These are phyloP conservation scores for Tanypteryx hageni DNA, from an alignment of 2,888 invertebrate genomes.

Conservation along the genomic window DNA sequence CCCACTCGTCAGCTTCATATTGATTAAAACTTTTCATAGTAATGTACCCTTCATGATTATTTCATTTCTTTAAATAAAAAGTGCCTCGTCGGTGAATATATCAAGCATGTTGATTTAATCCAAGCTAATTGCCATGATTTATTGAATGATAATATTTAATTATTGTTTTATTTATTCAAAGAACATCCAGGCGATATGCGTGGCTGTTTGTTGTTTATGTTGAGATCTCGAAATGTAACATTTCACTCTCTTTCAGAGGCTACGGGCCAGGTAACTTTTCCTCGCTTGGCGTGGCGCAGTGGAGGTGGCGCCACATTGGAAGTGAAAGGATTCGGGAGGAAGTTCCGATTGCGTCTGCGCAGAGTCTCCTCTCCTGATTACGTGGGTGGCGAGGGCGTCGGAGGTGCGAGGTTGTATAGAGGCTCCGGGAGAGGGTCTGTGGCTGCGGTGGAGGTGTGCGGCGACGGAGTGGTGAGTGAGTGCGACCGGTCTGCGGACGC, in stretches of 20 bases:
- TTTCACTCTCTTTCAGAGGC: background rate
- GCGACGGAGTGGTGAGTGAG: conserved; percentile 26
- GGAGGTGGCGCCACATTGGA: conserved; percentile 20
- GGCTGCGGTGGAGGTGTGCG: conserved; percentile 49
- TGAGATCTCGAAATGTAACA: background rate
- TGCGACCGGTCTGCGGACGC: background rate
- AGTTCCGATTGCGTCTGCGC: conserved; percentile 49
- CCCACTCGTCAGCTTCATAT: no score
- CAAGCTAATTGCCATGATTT: no score
- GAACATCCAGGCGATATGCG: no score
- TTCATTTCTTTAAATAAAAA: no score
- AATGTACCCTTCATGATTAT: no score
- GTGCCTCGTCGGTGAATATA: no score
- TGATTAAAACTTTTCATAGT: no score
- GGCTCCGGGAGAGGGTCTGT: conserved; percentile 40
- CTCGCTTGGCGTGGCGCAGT: conserved; percentile 45
- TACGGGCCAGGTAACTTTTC: background rate
- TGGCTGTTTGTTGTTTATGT: no score
- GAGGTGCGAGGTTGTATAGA: background rate
- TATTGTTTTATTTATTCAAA: no score
- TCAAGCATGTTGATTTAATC: no score
- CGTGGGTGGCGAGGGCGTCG: background rate
- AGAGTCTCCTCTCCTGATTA: background rate
- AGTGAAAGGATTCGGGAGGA: conserved; percentile 47
- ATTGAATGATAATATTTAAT: no score